These are phyloP conservation scores for Lethocerus indicus DNA, from an alignment of 1,140 invertebrate genomes.

Conservation along the genomic window DNA sequence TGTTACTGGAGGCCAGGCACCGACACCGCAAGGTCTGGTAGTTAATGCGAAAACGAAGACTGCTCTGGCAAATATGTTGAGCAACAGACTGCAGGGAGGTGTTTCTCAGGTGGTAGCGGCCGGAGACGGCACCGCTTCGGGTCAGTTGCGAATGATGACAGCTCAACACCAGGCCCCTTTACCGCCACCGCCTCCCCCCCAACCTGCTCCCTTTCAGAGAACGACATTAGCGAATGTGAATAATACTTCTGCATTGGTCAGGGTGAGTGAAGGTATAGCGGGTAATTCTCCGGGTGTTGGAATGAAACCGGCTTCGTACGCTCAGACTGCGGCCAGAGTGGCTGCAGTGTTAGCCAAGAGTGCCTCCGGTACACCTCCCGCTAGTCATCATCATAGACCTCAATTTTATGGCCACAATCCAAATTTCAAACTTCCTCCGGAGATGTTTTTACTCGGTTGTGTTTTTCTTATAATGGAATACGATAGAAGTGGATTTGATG, in stretches of 20 bases:
- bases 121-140: constrained; percentile 25
- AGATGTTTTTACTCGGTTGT: constrained; percentile 80
- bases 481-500: constrained; percentile 35
- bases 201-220: constrained; percentile 26
- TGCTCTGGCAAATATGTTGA: constrained; percentile 85
- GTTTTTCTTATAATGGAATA: constrained; percentile 76
- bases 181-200: constrained; percentile 22
- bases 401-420: constrained; percentile 71
- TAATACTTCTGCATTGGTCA: constrained; percentile 23
- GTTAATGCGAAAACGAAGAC: constrained; percentile 89
- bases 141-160: constrained; percentile 42
- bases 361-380: constrained; percentile 22
- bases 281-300: constrained; percentile 29
- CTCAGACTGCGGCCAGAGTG: constrained; percentile 22
- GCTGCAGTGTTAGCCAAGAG: constrained; percentile 31
- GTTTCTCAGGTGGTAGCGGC: constrained; percentile 15
- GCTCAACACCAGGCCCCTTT: constrained; percentile 52
- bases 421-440: constrained; percentile 69
- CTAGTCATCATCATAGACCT: constrained; percentile 17
- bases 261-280: constrained; percentile 1
- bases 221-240: constrained; percentile 30
- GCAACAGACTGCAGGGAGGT: constrained; percentile 58
- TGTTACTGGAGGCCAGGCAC: constrained; percentile 3
- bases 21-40: constrained; percentile 21
- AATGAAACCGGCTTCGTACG: constrained; percentile 22